Base-by-base conservation (phyloP, 2,797 vertebrate species). In the Melanogrammus aeglefinus region DNA sequence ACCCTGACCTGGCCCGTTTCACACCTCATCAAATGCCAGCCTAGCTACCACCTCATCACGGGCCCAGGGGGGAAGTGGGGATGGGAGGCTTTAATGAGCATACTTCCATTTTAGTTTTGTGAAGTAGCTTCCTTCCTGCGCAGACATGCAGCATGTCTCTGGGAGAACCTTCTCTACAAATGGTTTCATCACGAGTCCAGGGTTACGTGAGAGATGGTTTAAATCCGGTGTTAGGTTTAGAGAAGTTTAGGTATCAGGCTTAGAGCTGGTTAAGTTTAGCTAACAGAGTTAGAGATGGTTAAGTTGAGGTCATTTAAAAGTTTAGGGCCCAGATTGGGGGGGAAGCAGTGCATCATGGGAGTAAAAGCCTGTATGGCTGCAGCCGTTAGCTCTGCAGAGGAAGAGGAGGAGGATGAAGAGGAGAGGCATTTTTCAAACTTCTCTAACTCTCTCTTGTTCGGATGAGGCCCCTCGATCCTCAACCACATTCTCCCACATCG, bases 21-120 rank as follows among this genome's bases (percentile, higher is more conserved):
- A 90, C 81, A 79, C 83, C 81, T 81, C 86, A 85, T 87, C 81
- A 91, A 90, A 84, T 82, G 89, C 88, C 82, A 88, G 86, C 88
- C 86, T 78, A 86, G 89, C 88, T 91, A 89, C 87, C 90, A 89
- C 90, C 90, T 89, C 90, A 87, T 91, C 91, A 92, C 91, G 92
- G 88, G 85, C 76, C 35, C 38, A 72, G 83, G 84, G 6, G 81
- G 82, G 82, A 73, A 77, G 6, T 36, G 69, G 72, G 33, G 77
- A 2, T 1, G 73, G 76, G 80, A 79, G 78, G 9, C 79, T 79
- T 29, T 24, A 75, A 72, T 72, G 73, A 75, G 63, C 36, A 24
- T 33, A 81, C 66, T 78, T 74, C 79, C 74, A 29, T 51, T 70
- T 29, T 72, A 79, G 78, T 80, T 85, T 76, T 44, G 70, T 79